Evolutionary conservation across 2,888 invertebrate genomes (phyloP), one percentile per base, ranked within the genome.

Genomic region (Lasioglossum figueresi): DNA sequence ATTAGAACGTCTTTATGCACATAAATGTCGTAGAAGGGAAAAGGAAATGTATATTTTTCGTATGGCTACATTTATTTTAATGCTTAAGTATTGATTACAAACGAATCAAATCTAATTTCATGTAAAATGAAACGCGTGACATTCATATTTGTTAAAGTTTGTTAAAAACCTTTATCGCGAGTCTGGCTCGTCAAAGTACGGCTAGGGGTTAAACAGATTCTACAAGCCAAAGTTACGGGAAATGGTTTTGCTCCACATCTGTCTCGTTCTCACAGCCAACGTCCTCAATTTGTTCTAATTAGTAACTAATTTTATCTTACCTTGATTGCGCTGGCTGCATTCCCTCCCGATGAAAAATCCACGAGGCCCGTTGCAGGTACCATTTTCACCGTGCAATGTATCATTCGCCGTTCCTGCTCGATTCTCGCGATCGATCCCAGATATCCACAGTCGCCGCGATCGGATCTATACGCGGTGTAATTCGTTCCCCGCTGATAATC

Each of bases 401-500:
- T 43, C 59, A 34, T 37, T 66, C 66, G 66, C 34, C 66, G 66
- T 66, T 76, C 19, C 40, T 27, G 75, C 43, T 45, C 72, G 72
- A 45, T 45, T 45, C 72, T 45, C 72, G 45, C 68, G 40, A 68
- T 68, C 68, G 68, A 37, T 23, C 10, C 68, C 23, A 68, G 68
- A 68, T 68, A 68, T 37, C 68, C 68, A 23, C 31, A 19, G 43
- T 43, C 40, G 45, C 31, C 31, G 48, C 72, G 73, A 73, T 73
- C 45, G 10, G 31, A 73, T 73, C 73, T 34, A 73, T 73, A 27
- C 45, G 27, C 72, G 72, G 66, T 56, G 56, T 37, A 81, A 48
- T 45, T 63, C 71, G 63, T 31, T 48, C 45, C 63, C 43, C 27
- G 68, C 16, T 45, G 37, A 68, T 74, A 56, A 70, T 74, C 68